A percentile compares a stretch with the other conserved stretches of the same genome.
phyloP scores from a whole-genome alignment of 2,888 invertebrate species.

The Sarcophaga carnaria region DNA sequence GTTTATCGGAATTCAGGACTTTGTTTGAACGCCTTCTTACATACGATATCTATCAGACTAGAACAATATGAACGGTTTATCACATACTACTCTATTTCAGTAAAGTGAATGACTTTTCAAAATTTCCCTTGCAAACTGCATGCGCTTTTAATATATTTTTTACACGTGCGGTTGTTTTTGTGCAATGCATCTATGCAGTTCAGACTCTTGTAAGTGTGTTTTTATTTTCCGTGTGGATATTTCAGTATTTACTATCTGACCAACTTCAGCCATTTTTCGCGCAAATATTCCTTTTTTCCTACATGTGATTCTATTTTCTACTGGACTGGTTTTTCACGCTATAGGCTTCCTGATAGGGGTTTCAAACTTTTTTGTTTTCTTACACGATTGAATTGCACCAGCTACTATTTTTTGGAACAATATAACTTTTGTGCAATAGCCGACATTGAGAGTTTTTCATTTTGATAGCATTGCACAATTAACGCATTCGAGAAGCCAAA shows the following conservation, averaged over 20 bases:
- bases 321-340: constrained; percentile 7
- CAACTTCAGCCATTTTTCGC: not conserved
- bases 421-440: too few species aligned
- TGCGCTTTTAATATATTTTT: not conserved
- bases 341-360: constrained; percentile 13
- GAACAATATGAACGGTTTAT: too few species aligned
- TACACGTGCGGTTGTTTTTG: not conserved
- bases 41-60: too few species aligned
- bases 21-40: too few species aligned
- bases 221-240: constrained; percentile 29
- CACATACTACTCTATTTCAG: constrained; percentile 23
- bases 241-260: constrained; percentile 17
- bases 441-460: too few species aligned
- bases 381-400: not conserved
- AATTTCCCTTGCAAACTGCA: constrained; percentile 39
- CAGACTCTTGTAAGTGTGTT: constrained; percentile 14
- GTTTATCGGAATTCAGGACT: too few species aligned
- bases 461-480: too few species aligned
- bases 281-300: not conserved
- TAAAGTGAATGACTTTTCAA: not conserved
- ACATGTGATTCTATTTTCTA: not conserved
- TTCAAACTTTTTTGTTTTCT: constrained; percentile 33
- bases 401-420: too few species aligned
- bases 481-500: too few species aligned
- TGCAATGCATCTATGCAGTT: constrained; percentile 27